Percentiles rank a stretch among this genome's conserved stretches.
These are phyloP conservation scores for Tigriopus californicus DNA, from an alignment of 2,888 invertebrate genomes.

Conservation along the genomic window DNA sequence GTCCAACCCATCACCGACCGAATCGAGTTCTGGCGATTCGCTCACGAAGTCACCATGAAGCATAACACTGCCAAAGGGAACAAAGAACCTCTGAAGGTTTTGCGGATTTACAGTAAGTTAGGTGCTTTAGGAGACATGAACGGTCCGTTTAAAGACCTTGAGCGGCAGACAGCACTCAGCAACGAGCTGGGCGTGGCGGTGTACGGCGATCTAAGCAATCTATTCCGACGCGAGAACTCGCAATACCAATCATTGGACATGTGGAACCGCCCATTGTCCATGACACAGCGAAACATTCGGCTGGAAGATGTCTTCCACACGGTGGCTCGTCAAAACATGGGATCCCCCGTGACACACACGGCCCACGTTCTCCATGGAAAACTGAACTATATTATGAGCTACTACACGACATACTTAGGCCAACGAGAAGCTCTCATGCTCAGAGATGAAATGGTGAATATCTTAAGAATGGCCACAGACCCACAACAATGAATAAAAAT, in stretches of 20 bases:
- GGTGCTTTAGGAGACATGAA: neutral
- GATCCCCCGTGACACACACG: neutral
- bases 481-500: neutral
- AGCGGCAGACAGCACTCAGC: neutral
- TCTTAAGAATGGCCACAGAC: conserved; percentile 7
- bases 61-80: neutral
- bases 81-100: neutral
- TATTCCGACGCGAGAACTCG: conserved; percentile 1
- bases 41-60: conserved; percentile 5
- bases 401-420: neutral
- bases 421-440: neutral
- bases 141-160: neutral
- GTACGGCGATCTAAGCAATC: conserved; percentile 3
- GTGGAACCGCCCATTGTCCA: neutral
- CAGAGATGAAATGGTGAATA: conserved; percentile 7
- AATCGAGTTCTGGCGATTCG: conserved; percentile 3
- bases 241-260: neutral
- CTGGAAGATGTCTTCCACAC: conserved; percentile 7
- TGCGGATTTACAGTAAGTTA: neutral
- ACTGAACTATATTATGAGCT: conserved; percentile 1
- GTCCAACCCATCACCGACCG: neutral
- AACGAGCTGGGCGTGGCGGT: neutral
- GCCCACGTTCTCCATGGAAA: conserved; percentile 2
- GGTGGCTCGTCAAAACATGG: neutral
- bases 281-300: conserved; percentile 2